A percentile compares a stretch with the other conserved stretches of the same genome.
Conservation (phyloP, 2,797 vertebrate genomes). For the Gobio occitaniae region DNA sequence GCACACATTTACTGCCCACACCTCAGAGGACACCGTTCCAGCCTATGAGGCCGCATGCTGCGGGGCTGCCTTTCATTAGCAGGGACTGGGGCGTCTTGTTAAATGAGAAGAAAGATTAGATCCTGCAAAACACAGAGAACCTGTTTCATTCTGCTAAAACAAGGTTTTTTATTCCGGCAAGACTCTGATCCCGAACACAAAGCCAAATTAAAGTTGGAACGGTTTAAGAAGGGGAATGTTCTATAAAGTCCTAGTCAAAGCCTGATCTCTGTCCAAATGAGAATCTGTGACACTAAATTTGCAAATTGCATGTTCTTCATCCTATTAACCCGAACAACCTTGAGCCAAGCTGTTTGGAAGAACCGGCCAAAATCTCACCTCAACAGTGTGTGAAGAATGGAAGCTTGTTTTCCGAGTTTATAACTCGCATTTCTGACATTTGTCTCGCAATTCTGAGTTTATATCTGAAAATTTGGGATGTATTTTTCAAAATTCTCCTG, state of each 20-base stretch:
- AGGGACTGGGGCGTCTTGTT: constrained; percentile 6
- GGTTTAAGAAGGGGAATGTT: constrained; percentile 28
- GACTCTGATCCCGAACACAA: constrained; percentile 9
- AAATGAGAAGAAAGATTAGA: constrained; percentile 25
- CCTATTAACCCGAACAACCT: constrained; percentile 29
- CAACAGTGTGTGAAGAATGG: not conserved
- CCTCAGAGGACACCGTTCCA: not conserved
- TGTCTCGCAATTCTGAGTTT: too few relatives aligned
- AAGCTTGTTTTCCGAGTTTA: not conserved
- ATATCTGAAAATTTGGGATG: too few relatives aligned
- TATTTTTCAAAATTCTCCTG: too few relatives aligned
- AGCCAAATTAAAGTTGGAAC: constrained; percentile 16
- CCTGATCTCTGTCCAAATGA: constrained; percentile 39
- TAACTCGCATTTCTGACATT: too few relatives aligned
- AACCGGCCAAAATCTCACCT: constrained; percentile 15
- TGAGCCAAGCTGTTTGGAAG: constrained; percentile 16
- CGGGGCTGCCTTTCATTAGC: not conserved
- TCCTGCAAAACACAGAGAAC: constrained; percentile 32
- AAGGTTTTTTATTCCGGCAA: constrained; percentile 1
- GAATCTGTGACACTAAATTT: constrained; percentile 16
- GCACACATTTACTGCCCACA: constrained; percentile 6
- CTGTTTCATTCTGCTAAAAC: not conserved
- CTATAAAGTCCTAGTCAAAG: constrained; percentile 18
- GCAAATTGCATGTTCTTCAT: constrained; percentile 29
- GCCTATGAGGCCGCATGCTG: constrained; percentile 1